These are phyloP conservation scores for Belonocnema kinseyi DNA, from an alignment of 1,140 invertebrate genomes.

Conservation along the genomic window DNA sequence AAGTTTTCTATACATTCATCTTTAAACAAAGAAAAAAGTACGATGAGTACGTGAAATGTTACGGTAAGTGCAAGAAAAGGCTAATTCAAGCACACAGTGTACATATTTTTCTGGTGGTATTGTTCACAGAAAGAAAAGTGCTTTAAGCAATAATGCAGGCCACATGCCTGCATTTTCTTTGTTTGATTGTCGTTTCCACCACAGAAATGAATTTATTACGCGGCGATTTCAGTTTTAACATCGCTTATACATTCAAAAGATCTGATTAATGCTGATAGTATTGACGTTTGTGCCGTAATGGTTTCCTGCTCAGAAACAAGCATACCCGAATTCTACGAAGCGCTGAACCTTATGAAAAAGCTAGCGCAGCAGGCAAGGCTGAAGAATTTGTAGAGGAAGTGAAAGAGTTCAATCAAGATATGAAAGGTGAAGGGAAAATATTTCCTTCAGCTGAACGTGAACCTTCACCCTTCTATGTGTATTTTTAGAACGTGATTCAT, in stretches of 20 bases:
- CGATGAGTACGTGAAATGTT: neutral
- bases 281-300: neutral
- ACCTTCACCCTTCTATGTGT: neutral
- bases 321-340: neutral
- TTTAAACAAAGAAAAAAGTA: neutral
- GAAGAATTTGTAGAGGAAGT: too few relatives aligned
- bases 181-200: too few relatives aligned
- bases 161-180: neutral
- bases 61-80: neutral
- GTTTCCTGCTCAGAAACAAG: neutral
- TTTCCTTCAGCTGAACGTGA: neutral
- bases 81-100: neutral
- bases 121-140: neutral
- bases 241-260: neutral
- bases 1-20: neutral
- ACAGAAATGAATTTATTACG: constrained; percentile 1
- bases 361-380: neutral
- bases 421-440: neutral
- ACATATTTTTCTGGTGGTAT: neutral
- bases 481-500: neutral
- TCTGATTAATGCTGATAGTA: neutral
- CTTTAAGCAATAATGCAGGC: neutral
- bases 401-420: neutral
- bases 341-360: neutral
- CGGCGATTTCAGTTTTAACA: neutral